These are phyloP conservation scores for Luffia ferchaultella DNA, from an alignment of 2,888 invertebrate species.

Conservation along the genomic window DNA sequence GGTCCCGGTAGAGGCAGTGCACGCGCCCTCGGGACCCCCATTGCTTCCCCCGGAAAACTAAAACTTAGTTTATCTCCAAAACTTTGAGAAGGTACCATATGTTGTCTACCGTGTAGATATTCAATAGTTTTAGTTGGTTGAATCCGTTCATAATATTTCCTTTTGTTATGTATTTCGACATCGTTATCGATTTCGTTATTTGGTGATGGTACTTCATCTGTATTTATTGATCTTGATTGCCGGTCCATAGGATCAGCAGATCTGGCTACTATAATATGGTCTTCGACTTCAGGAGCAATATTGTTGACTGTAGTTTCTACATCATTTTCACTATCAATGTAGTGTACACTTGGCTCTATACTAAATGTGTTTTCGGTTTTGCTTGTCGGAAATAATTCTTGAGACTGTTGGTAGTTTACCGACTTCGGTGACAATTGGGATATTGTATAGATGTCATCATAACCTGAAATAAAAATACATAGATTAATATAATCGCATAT, in stretches of 20 bases:
- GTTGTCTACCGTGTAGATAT: conserved; percentile 32
- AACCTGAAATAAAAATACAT: conserved; percentile 41
- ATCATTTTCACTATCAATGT: conserved; percentile 22
- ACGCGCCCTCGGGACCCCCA: conserved; percentile 77
- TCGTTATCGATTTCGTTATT: conserved; percentile 69
- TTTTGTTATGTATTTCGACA: conserved; percentile 52
- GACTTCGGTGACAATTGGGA: conserved; percentile 78
- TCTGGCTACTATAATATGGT: conserved; percentile 54
- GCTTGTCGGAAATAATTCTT: conserved; percentile 35
- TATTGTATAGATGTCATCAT: conserved; percentile 65
- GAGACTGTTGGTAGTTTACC: conserved; percentile 25
- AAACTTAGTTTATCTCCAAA: conserved; percentile 51
- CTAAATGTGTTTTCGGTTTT: conserved; percentile 37
- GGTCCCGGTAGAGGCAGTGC: conserved; percentile 73
- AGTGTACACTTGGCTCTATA: conserved; percentile 44
- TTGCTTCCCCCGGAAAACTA: conserved; percentile 77
- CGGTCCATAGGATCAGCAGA: conserved; percentile 60
- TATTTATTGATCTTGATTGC: conserved; percentile 59
- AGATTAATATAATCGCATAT: too few species aligned
- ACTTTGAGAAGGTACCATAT: conserved; percentile 41
- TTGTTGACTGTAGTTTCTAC: conserved; percentile 15
- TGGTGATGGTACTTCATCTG: conserved; percentile 54
- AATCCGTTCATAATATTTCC: conserved; percentile 56
- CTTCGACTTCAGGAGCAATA: conserved; percentile 24
- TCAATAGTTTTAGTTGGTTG: conserved; percentile 63